These are phyloP conservation scores for Ceriagrion tenellum DNA, from an alignment of 2,888 invertebrate species.

Conservation along the genomic window DNA sequence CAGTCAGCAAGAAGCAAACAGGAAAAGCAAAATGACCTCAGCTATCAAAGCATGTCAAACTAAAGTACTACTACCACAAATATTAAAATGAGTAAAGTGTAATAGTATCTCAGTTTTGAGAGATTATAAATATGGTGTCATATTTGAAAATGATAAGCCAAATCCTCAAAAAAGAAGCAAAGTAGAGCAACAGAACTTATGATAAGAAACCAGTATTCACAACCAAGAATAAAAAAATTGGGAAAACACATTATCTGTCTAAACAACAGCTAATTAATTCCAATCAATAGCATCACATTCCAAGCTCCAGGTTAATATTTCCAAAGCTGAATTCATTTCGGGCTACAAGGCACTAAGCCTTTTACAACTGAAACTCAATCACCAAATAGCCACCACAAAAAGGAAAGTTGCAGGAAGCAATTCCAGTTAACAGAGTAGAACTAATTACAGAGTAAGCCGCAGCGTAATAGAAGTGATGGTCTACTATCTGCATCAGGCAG, in stretches of 20 bases:
- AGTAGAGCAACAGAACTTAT: background rate
- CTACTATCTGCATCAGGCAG: conserved; percentile 69
- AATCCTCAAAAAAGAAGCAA: background rate
- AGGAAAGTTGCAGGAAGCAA: conserved; percentile 49
- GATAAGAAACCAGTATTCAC: background rate
- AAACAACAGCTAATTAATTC: too few species aligned
- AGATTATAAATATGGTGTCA: background rate
- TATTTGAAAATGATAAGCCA: background rate
- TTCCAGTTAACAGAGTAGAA: conserved; percentile 56
- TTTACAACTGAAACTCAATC: background rate
- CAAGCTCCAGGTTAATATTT: too few species aligned
- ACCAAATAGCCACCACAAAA: background rate
- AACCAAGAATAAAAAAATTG: background rate
- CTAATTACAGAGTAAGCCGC: conserved; percentile 68
- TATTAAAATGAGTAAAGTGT: background rate
- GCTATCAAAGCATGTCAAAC: background rate
- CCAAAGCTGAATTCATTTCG: background rate
- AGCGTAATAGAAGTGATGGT: conserved; percentile 66
- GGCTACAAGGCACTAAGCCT: background rate
- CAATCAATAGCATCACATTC: background rate
- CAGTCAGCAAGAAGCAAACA: too few species aligned
- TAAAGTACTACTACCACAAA: too few species aligned
- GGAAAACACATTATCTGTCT: too few species aligned
- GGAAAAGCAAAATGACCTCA: too few species aligned
- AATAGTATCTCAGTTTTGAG: background rate